Conservation (phyloP, 2,113 vertebrate genomes). For the Ivindomyrus marchei region DNA sequence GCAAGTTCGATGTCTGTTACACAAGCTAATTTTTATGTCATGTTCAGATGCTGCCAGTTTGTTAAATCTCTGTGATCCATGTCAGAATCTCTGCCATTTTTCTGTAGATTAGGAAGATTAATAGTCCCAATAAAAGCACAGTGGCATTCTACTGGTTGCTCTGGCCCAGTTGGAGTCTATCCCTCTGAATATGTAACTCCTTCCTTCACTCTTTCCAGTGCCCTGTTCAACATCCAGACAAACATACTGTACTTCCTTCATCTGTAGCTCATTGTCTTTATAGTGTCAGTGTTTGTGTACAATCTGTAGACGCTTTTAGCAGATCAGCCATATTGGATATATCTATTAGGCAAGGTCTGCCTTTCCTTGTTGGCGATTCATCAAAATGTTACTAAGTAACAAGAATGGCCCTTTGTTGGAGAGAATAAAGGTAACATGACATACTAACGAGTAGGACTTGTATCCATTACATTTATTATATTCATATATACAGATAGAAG, state of each 20-base stretch:
- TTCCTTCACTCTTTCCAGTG: neutral
- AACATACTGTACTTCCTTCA: neutral
- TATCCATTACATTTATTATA: neutral
- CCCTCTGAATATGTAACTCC: neutral
- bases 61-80: neutral
- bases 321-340: neutral
- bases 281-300: neutral
- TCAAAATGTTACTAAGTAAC: neutral
- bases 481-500: neutral
- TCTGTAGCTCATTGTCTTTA: neutral
- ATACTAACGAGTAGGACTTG: neutral
- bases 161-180: neutral
- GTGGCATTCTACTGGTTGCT: neutral
- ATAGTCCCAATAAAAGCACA: neutral
- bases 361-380: neutral
- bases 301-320: neutral
- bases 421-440: neutral
- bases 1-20: neutral
- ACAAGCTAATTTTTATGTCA: neutral
- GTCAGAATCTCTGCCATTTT: neutral
- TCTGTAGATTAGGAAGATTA: neutral
- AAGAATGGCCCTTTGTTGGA: neutral
- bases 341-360: neutral
- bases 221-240: neutral
- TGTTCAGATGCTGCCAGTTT: neutral